phyloP scores from a whole-genome alignment of 2,888 invertebrate genomes.

The Druceiella hillmani region DNA sequence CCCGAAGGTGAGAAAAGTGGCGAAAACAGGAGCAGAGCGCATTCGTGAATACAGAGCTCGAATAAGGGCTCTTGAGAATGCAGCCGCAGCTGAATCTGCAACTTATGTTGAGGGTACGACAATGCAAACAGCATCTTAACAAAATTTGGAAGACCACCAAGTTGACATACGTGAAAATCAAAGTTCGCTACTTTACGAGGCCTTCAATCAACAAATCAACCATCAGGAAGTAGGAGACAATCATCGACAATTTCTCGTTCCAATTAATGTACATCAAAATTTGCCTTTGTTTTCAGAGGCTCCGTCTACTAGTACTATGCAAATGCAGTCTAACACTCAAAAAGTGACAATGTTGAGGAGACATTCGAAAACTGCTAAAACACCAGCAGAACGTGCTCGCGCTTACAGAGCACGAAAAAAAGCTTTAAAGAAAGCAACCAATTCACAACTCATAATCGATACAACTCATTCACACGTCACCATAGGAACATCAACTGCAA shows the following conservation, averaged over 20 bases:
- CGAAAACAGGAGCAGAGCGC: slow-evolving; percentile 13
- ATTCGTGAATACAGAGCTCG: slow-evolving; percentile 12
- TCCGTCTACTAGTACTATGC: too few relatives aligned
- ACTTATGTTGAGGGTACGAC: not conserved
- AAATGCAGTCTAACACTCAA: too few relatives aligned
- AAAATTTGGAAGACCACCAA: slow-evolving; percentile 4
- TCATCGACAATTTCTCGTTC: too few relatives aligned
- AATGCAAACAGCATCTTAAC: slow-evolving; percentile 3
- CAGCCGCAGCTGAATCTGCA: slow-evolving; percentile 6
- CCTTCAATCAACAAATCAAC: slow-evolving; percentile 11
- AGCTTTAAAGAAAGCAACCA: slow-evolving; percentile 11
- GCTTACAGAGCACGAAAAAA: slow-evolving; percentile 12
- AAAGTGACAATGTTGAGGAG: not conserved
- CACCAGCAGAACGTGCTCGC: slow-evolving; percentile 12
- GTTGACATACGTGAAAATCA: slow-evolving; percentile 10
- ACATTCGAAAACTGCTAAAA: slow-evolving; percentile 10
- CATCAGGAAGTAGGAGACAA: not conserved
- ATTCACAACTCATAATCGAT: slow-evolving; percentile 2
- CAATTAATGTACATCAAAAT: too few relatives aligned
- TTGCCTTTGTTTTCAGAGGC: too few relatives aligned
- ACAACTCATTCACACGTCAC: not conserved
- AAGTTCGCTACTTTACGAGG: slow-evolving; percentile 11
- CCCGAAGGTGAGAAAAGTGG: slow-evolving; percentile 12
- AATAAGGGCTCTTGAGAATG: slow-evolving; percentile 8
- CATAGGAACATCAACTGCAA: not conserved